Evolutionary conservation across 1,140 invertebrate species (phyloP), one percentile per base, ranked within the genome.

Genomic region (Eumeta japonica): DNA sequence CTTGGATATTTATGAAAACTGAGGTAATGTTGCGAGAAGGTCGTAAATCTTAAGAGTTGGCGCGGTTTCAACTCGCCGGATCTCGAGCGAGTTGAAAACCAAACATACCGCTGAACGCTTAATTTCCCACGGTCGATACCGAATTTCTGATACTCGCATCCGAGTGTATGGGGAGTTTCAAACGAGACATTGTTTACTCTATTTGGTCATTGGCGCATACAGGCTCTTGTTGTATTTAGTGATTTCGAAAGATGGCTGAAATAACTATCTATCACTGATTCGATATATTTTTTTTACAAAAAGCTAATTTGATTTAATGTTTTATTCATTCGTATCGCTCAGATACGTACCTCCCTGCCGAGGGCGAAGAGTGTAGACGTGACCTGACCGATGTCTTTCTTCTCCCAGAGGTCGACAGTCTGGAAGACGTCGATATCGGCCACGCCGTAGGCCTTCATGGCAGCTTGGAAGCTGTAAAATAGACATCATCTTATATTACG

Each of bases 401-500:
- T 88, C 61, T 97, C 94, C 75, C 89, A 96, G 18, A 98, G 78
- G 71, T 97, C 94, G 20, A 95, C 92, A 7, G 94, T 94, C 78
- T 98, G 94, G 82, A 98, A 98, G 0, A 96, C 83, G 71, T 98
- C 94, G 33, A 94, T 86, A 46, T 94, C 90, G 11, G 88, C 82
- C 9, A 97, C 93, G 46, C 94, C 94, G 62, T 95, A 95, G 14
- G 81, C 81, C 51, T 87, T 87, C 44, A 90, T 83, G 0, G 90
- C 92, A 39, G 85, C 85, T 71, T 96, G 92, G 81, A 98, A 97
- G 78, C 90, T 89, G 58, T 45, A 73, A 50, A 57, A 24, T 24
- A 7, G 5, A 38, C 29, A 16, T 48, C 34, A 45, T 35, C 14
- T 31, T n/a, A 11, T 15, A n/a, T 27, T n/a, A n/a, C n/a, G n/a